Evolutionary conservation across 2,888 invertebrate genomes (phyloP), one percentile per base, ranked within the genome.

Genomic region (Cepaea hortensis): DNA sequence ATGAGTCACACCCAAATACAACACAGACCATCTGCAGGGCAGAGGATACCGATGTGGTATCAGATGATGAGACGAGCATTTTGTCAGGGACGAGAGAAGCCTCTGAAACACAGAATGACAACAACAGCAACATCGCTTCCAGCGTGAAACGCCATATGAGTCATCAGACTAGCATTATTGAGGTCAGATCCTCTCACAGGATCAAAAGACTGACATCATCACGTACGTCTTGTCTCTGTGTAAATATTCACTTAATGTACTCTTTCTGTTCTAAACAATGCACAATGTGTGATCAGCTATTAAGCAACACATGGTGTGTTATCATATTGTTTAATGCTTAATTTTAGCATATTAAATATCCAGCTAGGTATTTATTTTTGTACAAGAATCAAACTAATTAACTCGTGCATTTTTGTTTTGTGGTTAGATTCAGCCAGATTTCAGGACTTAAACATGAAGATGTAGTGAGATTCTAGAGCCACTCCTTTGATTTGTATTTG

Each of bases 171-270:
- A 85, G 85, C 68, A 80, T 85, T 68, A 72, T 85, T 35, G 85
- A 85, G 68, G 85, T 85, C 55, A 68, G 85, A 48, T 80, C 85
- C 3, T 85, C 85, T 6, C 85, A 85, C 20, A 23, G 48, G 61
- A 50, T n/a, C 61, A 85, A 85, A 46, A 85, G 79, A 55, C 70
- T 85, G 11, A 46, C 85, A 72, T 72, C 80, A 18, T 72, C 85
- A 35, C 55, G 85, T 85, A 55, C 9, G 84, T 75, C 4, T 4
- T 68, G 48, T 48, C 2, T n/a, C 0, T 20, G 11, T 55, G 55
- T 55, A 55, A 55, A 6, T 55, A 35, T 35, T 35, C 35, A 35
- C 35, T 35, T 35, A 35, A 35, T 35, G 35, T 35, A 35, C 35
- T 35, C 35, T 35, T 35, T 35, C 35, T 35, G 35, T 35, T 35